A percentile compares a stretch with the other conserved stretches of the same genome.
Conservation (phyloP, 2,888 invertebrate genomes). For the Lomographa bimaculata region DNA sequence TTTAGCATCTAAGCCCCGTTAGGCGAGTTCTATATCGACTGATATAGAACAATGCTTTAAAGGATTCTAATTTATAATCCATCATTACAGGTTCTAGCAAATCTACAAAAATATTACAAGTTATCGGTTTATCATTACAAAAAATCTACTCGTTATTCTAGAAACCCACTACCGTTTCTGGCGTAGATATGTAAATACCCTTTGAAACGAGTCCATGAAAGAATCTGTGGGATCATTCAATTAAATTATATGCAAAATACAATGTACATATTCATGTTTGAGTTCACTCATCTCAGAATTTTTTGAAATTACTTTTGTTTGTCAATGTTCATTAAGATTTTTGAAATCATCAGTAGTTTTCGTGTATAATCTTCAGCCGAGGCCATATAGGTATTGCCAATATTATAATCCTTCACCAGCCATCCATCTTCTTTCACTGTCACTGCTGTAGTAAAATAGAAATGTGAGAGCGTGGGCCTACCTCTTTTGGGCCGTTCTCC, state of each 20-base stretch:
- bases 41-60: constrained; percentile 70
- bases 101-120: constrained; percentile 70
- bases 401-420: constrained; percentile 38
- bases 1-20: constrained; percentile 83
- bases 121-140: constrained; percentile 61
- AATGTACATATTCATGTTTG: constrained; percentile 9
- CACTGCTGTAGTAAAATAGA: constrained; percentile 48
- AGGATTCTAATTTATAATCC: constrained; percentile 67
- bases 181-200: constrained; percentile 68
- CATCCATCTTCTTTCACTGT: constrained; percentile 55
- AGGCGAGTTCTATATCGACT: constrained; percentile 68
- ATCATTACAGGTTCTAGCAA: constrained; percentile 77
- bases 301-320: not conserved
- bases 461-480: constrained; percentile 73
- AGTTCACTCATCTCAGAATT: constrained; percentile 20
- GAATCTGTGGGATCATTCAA: constrained; percentile 70
- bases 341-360: constrained; percentile 2
- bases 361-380: constrained; percentile 3
- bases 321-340: not conserved
- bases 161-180: constrained; percentile 72
- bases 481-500: constrained; percentile 82
- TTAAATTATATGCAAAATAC: constrained; percentile 34
- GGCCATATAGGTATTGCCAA: constrained; percentile 8
- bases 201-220: constrained; percentile 68
- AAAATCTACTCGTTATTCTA: constrained; percentile 70